Evolutionary conservation across 2,113 vertebrate genomes (phyloP).

Genomic region (Neomonachus schauinslandi): DNA sequence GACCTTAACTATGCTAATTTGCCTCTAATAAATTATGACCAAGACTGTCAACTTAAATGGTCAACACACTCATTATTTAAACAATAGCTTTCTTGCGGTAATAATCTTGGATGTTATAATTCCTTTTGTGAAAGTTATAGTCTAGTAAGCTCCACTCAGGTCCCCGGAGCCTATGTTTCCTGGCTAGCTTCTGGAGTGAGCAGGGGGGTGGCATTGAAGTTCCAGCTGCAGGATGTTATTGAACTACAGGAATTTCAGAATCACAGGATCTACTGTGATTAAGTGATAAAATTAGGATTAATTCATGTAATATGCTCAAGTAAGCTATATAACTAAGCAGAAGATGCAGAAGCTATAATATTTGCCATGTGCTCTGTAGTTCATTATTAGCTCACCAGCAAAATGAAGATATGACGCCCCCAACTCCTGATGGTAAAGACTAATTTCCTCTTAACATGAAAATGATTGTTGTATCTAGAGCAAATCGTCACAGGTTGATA

Average conservation of each 20-base stretch:
- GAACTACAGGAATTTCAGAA: background rate
- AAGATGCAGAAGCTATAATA: background rate
- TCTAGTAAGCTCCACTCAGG: background rate
- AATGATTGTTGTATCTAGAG: background rate
- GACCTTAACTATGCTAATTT: conserved; percentile 74
- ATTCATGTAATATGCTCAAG: background rate
- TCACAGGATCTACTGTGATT: background rate
- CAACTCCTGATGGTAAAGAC: background rate
- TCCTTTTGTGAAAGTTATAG: background rate
- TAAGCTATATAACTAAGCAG: background rate
- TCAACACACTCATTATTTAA: conserved; percentile 75
- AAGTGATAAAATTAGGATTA: background rate
- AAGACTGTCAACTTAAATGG: conserved; percentile 69
- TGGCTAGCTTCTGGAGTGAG: background rate
- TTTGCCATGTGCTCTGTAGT: background rate
- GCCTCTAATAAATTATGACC: conserved; percentile 74
- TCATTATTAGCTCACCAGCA: background rate
- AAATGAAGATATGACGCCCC: background rate
- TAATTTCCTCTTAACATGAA: background rate
- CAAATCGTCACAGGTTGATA: background rate
- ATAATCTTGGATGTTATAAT: conserved; percentile 39
- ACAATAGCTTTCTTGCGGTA: conserved; percentile 50
- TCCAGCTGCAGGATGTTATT: background rate
- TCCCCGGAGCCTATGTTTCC: background rate
- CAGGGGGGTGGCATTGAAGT: background rate